These are phyloP conservation scores for Tipula helvola DNA, from an alignment of 2,888 invertebrate genomes.

Conservation along the genomic window DNA sequence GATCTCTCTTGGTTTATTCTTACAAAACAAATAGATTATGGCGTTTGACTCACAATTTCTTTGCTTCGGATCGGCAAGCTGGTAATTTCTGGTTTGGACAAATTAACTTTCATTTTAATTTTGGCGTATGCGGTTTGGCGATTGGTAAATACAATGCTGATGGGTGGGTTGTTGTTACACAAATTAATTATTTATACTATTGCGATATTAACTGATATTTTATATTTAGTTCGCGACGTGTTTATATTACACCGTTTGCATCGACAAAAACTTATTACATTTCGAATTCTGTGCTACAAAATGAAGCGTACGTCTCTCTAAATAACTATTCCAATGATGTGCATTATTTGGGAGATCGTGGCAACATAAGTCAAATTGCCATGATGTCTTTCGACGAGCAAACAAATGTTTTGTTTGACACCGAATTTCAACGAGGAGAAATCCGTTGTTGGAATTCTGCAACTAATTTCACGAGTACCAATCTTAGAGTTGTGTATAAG, in stretches of 20 bases:
- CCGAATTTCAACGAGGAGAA: neutral
- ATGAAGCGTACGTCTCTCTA: neutral
- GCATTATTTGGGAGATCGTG: neutral
- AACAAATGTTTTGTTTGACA: neutral
- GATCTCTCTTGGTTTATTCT: neutral
- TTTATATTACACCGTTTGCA: neutral
- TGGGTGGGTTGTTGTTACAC: too few species aligned
- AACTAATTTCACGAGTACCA: neutral
- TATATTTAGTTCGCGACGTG: neutral
- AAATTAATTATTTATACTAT: too few species aligned
- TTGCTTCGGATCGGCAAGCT: neutral
- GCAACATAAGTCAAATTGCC: neutral
- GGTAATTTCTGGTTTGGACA: neutral
- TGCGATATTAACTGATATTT: neutral
- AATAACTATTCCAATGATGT: neutral
- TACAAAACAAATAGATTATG: neutral
- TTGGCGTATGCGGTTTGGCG: neutral
- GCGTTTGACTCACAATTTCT: neutral
- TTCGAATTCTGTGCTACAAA: neutral
- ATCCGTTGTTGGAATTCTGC: neutral
- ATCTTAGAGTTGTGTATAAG: neutral
- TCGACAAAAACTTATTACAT: neutral
- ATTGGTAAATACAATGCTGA: neutral
- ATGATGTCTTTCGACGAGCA: neutral
- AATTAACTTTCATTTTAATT: neutral